A percentile compares a stretch with the other conserved stretches of the same genome.
These are phyloP conservation scores for Vireo altiloquus DNA, from an alignment of 2,113 vertebrate species.

Conservation along the genomic window DNA sequence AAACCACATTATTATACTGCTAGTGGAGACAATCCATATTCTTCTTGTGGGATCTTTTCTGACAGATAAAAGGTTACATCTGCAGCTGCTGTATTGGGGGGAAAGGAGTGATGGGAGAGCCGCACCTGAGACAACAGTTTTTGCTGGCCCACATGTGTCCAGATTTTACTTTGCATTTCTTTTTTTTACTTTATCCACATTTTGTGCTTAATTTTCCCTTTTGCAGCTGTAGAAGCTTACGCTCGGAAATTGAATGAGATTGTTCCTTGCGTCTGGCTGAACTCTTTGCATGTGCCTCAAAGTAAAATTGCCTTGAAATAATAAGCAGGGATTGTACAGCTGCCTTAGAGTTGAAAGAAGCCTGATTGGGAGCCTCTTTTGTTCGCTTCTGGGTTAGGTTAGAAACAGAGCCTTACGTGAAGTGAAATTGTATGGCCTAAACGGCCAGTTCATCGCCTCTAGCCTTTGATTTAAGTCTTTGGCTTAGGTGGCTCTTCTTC, in stretches of 20 bases:
- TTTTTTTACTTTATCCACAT: neutral
- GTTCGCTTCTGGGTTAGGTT: neutral
- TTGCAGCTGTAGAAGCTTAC: neutral
- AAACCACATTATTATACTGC: neutral
- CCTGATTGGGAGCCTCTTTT: neutral
- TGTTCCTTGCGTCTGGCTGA: slow-evolving; percentile 34
- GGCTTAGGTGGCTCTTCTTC: neutral
- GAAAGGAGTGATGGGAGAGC: neutral
- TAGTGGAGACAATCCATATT: neutral
- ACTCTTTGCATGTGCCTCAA: neutral
- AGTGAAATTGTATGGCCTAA: neutral
- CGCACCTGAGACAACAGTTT: neutral
- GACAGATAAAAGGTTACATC: neutral
- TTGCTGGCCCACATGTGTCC: neutral
- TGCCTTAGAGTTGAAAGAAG: neutral
- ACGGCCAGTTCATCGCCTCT: neutral
- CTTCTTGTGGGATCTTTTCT: neutral
- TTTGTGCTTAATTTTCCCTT: neutral
- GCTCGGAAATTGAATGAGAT: neutral
- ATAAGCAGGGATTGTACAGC: neutral
- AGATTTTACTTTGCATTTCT: neutral
- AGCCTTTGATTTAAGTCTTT: neutral
- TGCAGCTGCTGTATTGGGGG: neutral
- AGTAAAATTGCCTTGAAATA: slow-evolving; percentile 37
- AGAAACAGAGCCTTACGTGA: neutral